phyloP scores from a whole-genome alignment of 35 echinoderm and acorn worm species.

The Ophioderma brevispina region DNA sequence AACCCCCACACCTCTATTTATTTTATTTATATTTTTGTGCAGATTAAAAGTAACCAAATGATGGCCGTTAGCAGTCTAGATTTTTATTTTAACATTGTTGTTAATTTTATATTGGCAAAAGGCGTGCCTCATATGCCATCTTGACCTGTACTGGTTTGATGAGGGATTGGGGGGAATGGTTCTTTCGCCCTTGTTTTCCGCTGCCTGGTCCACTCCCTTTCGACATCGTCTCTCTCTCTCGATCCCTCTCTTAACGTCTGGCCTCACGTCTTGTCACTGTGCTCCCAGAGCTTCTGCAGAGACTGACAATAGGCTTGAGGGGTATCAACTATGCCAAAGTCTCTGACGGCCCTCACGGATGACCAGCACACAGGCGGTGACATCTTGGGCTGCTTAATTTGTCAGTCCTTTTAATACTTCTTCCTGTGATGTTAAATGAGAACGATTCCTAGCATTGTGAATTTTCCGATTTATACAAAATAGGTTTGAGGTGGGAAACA shows the following conservation, averaged over 20 bases:
- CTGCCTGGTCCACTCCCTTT: slow-evolving; percentile 81
- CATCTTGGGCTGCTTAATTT: slow-evolving; percentile 93
- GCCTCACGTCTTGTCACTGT: slow-evolving; percentile 94
- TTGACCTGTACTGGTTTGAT: slow-evolving; percentile 96
- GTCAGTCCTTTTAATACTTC: slow-evolving; percentile 88
- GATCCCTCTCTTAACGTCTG: slow-evolving; percentile 78
- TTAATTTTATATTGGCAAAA: too few relatives aligned
- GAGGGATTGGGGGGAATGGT: slow-evolving; percentile 60
- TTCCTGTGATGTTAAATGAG: slow-evolving; percentile 61
- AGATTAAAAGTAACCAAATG: too few relatives aligned
- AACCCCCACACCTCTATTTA: too few relatives aligned
- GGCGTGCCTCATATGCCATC: too few relatives aligned
- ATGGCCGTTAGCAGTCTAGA: too few relatives aligned
- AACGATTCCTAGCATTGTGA: too few relatives aligned
- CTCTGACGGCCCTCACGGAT: slow-evolving; percentile 61
- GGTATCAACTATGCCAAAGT: slow-evolving; percentile 88
- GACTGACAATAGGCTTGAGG: slow-evolving; percentile 82
- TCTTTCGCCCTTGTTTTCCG: slow-evolving; percentile 77
- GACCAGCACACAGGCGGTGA: slow-evolving; percentile 77
- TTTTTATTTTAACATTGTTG: too few relatives aligned
- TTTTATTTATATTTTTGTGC: too few relatives aligned
- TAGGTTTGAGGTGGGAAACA: too few relatives aligned
- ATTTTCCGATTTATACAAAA: too few relatives aligned
- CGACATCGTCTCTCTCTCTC: slow-evolving; percentile 73
- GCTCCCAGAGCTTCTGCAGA: slow-evolving; percentile 74